A percentile compares a stretch with the other conserved stretches of the same genome.
Evolutionary conservation across 2,797 vertebrate species (phyloP).

Genomic region (Pyrocephalus nanus): DNA sequence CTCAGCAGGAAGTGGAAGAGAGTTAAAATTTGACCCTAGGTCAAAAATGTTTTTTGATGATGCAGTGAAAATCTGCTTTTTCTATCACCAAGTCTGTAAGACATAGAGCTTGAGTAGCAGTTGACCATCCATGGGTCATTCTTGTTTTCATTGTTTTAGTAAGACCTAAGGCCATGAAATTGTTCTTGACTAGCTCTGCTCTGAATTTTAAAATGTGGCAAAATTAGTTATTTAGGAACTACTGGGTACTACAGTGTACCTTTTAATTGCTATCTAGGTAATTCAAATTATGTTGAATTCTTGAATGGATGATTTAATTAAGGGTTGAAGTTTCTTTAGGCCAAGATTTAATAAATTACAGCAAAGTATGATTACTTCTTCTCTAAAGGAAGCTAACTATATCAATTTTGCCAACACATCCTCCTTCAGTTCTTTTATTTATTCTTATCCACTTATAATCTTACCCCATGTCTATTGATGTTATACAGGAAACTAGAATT

Average conservation of each 20-base stretch:
- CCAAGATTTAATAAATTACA: background rate
- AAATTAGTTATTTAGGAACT: background rate
- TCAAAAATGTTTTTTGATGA: background rate
- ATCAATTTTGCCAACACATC: background rate
- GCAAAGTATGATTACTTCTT: background rate
- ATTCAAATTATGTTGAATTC: background rate
- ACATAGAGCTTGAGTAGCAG: background rate
- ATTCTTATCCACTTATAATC: background rate
- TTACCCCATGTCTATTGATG: background rate
- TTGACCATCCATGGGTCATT: background rate
- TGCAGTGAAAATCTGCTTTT: background rate
- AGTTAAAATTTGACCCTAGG: conserved; percentile 20
- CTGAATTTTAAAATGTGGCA: background rate
- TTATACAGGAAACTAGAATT: background rate
- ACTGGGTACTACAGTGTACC: rapidly evolving
- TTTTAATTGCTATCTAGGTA: background rate
- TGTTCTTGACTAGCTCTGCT: background rate
- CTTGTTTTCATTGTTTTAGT: background rate
- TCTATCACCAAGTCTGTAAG: background rate
- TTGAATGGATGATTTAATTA: background rate
- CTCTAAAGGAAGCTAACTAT: background rate
- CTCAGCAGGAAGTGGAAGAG: conserved; percentile 30
- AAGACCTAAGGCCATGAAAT: background rate
- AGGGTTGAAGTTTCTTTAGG: background rate
- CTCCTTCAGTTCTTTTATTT: background rate